These are phyloP conservation scores for Hoplias malabaricus DNA, from an alignment of 2,113 vertebrate species.

Conservation along the genomic window DNA sequence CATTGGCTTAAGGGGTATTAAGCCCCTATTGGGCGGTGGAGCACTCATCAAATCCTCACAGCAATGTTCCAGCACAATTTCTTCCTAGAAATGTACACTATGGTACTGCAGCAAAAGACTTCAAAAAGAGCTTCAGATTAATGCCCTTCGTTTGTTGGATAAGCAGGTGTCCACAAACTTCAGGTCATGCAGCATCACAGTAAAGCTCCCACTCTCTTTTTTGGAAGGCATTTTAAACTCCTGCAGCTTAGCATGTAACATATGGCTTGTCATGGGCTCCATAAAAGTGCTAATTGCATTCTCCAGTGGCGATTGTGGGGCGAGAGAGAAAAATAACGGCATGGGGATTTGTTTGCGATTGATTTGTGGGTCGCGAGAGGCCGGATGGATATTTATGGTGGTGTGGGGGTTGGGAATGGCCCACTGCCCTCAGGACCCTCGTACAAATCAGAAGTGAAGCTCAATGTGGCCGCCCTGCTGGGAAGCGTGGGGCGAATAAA, in stretches of 20 bases:
- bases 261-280: conserved; percentile 37
- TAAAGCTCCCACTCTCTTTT: neutral
- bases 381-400: conserved; percentile 29
- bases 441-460: conserved; percentile 43
- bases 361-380: conserved; percentile 28
- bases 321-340: conserved; percentile 45
- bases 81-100: no score
- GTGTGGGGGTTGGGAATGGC: conserved; percentile 26
- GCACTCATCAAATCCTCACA: no score
- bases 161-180: no score
- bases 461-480: conserved; percentile 16
- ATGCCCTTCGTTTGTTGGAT: no score
- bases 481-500: conserved; percentile 12
- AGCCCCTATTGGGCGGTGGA: no score
- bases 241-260: conserved; percentile 29
- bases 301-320: conserved; percentile 50
- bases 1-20: no score
- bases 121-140: no score
- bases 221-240: conserved; percentile 23
- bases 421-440: conserved; percentile 34
- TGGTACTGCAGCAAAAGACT: no score
- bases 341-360: conserved; percentile 34
- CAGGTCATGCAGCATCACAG: no score
- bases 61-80: no score
- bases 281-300: conserved; percentile 52